These are phyloP conservation scores for Drosophila santomea DNA, from an alignment of 1,140 invertebrate genomes.

Conservation along the genomic window DNA sequence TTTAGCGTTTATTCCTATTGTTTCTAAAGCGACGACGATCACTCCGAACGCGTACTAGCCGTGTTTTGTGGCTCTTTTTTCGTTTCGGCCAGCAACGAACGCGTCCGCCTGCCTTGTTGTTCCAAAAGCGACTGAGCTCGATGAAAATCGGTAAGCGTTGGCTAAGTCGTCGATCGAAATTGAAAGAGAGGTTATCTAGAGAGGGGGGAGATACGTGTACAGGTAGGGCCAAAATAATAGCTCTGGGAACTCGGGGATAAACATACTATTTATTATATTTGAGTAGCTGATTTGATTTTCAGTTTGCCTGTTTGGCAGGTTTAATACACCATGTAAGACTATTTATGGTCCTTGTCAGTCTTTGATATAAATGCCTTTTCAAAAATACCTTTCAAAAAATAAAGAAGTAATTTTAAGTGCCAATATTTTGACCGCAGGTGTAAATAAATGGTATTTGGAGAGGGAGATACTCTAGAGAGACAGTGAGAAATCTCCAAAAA, in stretches of 20 bases:
- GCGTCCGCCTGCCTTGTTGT: constrained; percentile 80
- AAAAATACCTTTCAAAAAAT: too few relatives aligned
- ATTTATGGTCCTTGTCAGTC: too few relatives aligned
- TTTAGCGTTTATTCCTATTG: constrained; percentile 12
- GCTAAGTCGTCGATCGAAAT: constrained; percentile 51
- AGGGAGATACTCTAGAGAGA: constrained; percentile 6
- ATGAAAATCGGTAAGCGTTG: constrained; percentile 63
- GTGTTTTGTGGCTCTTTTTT: constrained; percentile 12
- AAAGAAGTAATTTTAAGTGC: background rate
- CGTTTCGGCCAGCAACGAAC: constrained; percentile 61
- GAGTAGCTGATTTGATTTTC: background rate
- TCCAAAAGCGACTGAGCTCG: constrained; percentile 64
- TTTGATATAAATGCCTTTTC: background rate
- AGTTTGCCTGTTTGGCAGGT: background rate
- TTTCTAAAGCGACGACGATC: constrained; percentile 40
- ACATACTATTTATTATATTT: background rate
- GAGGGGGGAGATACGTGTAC: constrained; percentile 24
- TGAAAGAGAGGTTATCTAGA: constrained; percentile 36
- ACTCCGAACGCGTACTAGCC: constrained; percentile 66
- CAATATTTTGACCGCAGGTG: background rate
- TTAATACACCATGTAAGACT: background rate
- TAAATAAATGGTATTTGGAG: background rate
- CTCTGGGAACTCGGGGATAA: background rate
- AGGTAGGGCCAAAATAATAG: constrained; percentile 5
- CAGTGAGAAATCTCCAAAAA: constrained; percentile 48